Evolutionary conservation across 1,140 invertebrate species (phyloP).

Genomic region (Lepeophtheirus salmonis): DNA sequence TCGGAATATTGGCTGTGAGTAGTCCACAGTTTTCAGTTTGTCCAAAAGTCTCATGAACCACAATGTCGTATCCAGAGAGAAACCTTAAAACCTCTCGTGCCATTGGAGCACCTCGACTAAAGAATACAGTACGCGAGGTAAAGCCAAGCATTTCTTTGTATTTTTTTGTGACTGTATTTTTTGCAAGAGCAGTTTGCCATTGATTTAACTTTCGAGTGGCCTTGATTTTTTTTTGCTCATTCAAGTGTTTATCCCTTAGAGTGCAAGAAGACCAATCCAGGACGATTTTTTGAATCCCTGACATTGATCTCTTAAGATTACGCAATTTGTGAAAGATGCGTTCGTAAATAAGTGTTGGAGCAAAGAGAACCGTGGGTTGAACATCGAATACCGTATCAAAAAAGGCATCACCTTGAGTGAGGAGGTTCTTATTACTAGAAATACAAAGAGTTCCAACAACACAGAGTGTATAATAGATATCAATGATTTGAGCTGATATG

Average conservation of each 20-base stretch:
- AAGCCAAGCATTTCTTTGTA: conserved; percentile 11
- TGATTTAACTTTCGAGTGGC: conserved; percentile 1
- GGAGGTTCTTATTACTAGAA: not conserved
- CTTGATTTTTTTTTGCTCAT: not conserved
- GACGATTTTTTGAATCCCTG: conserved; percentile 1
- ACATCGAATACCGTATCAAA: conserved; percentile 1
- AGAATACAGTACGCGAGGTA: conserved; percentile 1
- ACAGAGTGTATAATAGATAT: conserved; percentile 10
- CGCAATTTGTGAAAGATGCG: conserved; percentile 13
- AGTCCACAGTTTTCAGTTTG: conserved; percentile 4
- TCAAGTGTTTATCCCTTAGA: conserved; percentile 1
- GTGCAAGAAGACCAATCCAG: conserved; percentile 12
- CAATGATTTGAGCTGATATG: conserved; percentile 50
- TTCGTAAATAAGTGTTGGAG: conserved; percentile 5
- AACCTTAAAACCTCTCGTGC: conserved; percentile 1
- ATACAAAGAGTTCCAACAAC: conserved; percentile 9
- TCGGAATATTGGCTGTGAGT: conserved; percentile 10
- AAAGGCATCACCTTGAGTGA: not conserved
- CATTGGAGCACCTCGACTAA: conserved; percentile 8
- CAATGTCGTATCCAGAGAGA: conserved; percentile 14
- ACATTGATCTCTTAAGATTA: not conserved
- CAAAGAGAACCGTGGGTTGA: conserved; percentile 13
- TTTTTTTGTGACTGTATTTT: conserved; percentile 13
- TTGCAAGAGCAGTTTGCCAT: conserved; percentile 3
- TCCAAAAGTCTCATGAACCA: conserved; percentile 14